Base-by-base conservation (phyloP, 2,113 vertebrate species). In the Chlorodrepanis virens region DNA sequence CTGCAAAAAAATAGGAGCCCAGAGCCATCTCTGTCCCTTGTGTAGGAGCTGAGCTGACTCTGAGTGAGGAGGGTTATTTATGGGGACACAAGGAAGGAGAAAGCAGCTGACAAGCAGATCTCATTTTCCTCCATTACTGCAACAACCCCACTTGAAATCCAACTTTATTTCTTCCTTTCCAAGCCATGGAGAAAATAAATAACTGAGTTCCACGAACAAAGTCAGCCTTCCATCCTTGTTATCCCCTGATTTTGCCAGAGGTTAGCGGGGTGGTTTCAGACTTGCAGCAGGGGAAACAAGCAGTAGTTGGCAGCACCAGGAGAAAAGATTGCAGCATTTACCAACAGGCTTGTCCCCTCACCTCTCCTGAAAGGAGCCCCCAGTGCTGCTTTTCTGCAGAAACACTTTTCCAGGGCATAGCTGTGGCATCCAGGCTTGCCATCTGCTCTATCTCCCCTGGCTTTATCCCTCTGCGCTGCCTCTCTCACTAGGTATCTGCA, bases 71-170 rank as follows among this genome's bases (percentile, higher is more conserved):
- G 67, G 91, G 90, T 96, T 96, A 97, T 97, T 96, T 94, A 90
- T 93, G 88, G 72, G 79, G 84, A 93, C 65, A 10, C 0, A 0
- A 91, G 84, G 67, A 95, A 93, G 87, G 93, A 89, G 93, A 95
- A 91, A 84, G 94, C 89, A 85, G 94, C 93, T 96, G 95, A 91
- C 12, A 40, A 95, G 87, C 81, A 94, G 83, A 87, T 80, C 84
- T 96, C 90, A 91, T 94, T 88, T 93, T 87, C 87, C 89, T 94
- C 87, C 75, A 65, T 79, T 79, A 91, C 93, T 33, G 91, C 91
- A 95, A 90, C 75, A 80, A 65, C 90, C 47, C 82, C 91, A 93
- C 90, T 90, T 50, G 75, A 96, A 94, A 93, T 57, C 42, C 78
- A 65, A 90, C 87, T 93, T 94, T 27, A 86, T 83, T 89, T 93